Evolutionary conservation across 2,113 vertebrate species (phyloP), one percentile per base, ranked within the genome.

Genomic region (Cyanistes caeruleus): DNA sequence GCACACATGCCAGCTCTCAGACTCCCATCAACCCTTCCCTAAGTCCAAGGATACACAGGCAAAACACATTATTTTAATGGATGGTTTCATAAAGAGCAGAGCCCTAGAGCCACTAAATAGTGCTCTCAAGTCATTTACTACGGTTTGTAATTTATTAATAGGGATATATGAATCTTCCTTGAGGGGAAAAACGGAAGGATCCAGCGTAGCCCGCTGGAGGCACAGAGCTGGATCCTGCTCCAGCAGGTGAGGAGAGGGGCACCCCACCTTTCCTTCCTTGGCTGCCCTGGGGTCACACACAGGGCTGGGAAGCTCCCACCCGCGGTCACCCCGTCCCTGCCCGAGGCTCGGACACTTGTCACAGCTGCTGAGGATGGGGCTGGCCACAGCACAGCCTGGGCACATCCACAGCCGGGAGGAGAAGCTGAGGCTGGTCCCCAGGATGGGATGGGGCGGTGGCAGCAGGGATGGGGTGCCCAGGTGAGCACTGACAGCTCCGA

Each of bases 341-440:
- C 3, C 1, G 11, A 24, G 30, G 7, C 14, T 3, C 59, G 67
- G 53, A 31, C 13, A 9, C 49, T 48, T 58, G 55, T 62, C 87
- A 62, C 13, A 25, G 64, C 68, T 63, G 25, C 25, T 16, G 41
- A 24, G 0, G 0, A 37, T 41, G 0, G 0, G 17, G 53, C 20
- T 22, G 72, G 55, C 28, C 37, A 37, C 59, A 46, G 55, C 63
- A 48, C 2, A 1, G 46, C n/a, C 62, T 15, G 33, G 6, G 6
- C 63, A 44, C 0, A 0, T 30, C 39, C 6, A 6, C 65, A 39
- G 39, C 39, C 5, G 39, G 39, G 39, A 39, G 39, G 8, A 39
- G 39, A 39, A 12, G 39, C 39, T 39, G 11, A 39, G 39, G 39
- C 39, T 39, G 39, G 39, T 39, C 39, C 39, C 39, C 39, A 39